phyloP scores from a whole-genome alignment of 2,797 vertebrate species.

The Syngnathus rostellatus region DNA sequence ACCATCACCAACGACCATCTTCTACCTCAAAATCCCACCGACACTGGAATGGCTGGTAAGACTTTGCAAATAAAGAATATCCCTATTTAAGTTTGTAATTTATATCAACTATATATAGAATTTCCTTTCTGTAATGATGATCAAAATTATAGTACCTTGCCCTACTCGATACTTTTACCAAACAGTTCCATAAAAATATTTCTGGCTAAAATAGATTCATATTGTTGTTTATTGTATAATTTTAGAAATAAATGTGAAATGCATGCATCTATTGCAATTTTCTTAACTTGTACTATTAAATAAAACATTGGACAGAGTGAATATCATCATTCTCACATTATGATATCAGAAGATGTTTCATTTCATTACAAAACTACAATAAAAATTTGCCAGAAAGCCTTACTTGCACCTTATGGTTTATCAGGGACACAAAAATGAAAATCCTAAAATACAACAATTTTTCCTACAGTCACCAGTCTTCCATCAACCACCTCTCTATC shows the following conservation, averaged over 20 bases:
- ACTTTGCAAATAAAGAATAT: not conserved
- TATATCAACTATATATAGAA: not conserved
- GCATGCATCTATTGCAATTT: not conserved
- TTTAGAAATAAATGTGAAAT: not conserved
- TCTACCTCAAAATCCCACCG: slow-evolving; percentile 72
- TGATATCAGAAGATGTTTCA: not conserved
- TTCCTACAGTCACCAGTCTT: slow-evolving; percentile 68
- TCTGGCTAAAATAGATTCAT: not conserved
- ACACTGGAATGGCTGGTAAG: slow-evolving; percentile 72
- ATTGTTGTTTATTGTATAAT: not conserved
- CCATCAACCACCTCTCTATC: slow-evolving; percentile 74
- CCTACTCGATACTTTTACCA: slow-evolving; percentile 31
- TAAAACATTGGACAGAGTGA: not conserved
- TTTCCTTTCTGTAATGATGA: slow-evolving; percentile 24
- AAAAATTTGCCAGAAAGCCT: not conserved
- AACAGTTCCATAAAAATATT: slow-evolving; percentile 9
- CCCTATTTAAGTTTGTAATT: not conserved
- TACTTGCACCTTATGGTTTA: too few relatives aligned
- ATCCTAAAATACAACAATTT: not conserved
- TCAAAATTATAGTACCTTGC: slow-evolving; percentile 31
- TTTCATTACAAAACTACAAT: not conserved
- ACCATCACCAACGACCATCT: slow-evolving; percentile 82
- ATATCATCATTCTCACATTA: not conserved
- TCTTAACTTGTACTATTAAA: not conserved
- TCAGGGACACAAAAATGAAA: not conserved